phyloP scores from a whole-genome alignment of 2,888 invertebrate genomes.

The Oscheius onirici region DNA sequence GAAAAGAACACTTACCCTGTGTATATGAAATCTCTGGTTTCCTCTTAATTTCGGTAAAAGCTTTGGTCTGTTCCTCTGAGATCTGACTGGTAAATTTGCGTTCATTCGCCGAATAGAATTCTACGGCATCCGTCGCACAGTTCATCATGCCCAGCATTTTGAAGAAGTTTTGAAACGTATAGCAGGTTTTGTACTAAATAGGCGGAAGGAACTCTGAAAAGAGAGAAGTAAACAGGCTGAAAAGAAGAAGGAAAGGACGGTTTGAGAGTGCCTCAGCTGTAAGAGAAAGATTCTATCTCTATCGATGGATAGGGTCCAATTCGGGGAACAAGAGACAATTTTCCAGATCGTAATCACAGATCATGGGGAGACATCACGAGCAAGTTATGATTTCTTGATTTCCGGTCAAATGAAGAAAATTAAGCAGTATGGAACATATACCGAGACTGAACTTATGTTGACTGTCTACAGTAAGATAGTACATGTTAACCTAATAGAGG shows the following conservation, averaged over 20 bases:
- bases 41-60: conserved; percentile 54
- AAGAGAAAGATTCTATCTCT: conserved; percentile 4
- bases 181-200: not conserved
- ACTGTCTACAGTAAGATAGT: too few species aligned
- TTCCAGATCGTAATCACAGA: too few species aligned
- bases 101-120: conserved; percentile 20
- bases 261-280: not conserved
- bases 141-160: conserved; percentile 34
- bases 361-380: too few species aligned
- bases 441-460: too few species aligned
- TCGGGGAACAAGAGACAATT: not conserved
- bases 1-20: conserved; percentile 34
- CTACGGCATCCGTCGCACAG: conserved; percentile 9
- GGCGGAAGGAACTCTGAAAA: not conserved
- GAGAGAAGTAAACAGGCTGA: not conserved
- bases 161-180: not conserved
- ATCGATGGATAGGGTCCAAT: not conserved
- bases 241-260: not conserved
- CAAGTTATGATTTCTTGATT: too few species aligned
- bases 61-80: conserved; percentile 39
- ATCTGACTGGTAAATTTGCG: conserved; percentile 12
- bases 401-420: too few species aligned
- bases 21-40: conserved; percentile 52
- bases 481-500: too few species aligned
- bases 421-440: too few species aligned